phyloP scores from a whole-genome alignment of 2,113 vertebrate genomes.

The Gymnocephalus cernua region DNA sequence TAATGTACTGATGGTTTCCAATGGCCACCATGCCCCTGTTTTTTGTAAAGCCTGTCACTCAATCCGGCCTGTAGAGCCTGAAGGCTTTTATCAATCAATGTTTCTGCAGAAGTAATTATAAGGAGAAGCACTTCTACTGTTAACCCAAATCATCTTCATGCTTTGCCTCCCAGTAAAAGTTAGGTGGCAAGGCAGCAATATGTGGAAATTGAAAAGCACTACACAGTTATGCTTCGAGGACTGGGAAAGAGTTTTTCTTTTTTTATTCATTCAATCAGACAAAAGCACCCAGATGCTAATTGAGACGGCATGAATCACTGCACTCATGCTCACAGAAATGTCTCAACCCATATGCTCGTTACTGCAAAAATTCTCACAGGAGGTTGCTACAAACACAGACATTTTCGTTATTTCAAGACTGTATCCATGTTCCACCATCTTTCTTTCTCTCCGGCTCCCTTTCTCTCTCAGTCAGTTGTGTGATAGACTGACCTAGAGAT shows the following conservation, averaged over 20 bases:
- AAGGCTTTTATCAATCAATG: conserved; percentile 59
- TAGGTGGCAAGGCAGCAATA: conserved; percentile 48
- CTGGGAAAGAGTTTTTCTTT: conserved; percentile 33
- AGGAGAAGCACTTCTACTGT: conserved; percentile 54
- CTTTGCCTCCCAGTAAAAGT: conserved; percentile 50
- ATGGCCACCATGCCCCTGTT: conserved; percentile 4
- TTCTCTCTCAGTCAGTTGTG: conserved; percentile 47
- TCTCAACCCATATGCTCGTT: neutral
- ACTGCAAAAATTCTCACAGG: neutral
- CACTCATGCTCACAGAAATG: conserved; percentile 11
- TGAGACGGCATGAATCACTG: conserved; percentile 50
- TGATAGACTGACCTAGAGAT: conserved; percentile 75
- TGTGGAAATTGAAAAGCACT: conserved; percentile 64
- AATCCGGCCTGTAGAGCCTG: conserved; percentile 34
- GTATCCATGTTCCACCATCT: conserved; percentile 24
- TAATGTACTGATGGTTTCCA: conserved; percentile 16
- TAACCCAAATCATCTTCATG: conserved; percentile 63
- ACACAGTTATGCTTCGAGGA: conserved; percentile 59
- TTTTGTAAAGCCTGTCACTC: conserved; percentile 43
- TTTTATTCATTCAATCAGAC: conserved; percentile 43
- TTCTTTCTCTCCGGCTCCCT: conserved; percentile 37
- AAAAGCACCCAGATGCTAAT: conserved; percentile 54
- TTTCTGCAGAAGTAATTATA: conserved; percentile 69
- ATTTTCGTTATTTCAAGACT: conserved; percentile 35
- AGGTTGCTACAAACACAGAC: conserved; percentile 22